Conservation (phyloP, 2,888 invertebrate species). For the Melinopterus prodromus region DNA sequence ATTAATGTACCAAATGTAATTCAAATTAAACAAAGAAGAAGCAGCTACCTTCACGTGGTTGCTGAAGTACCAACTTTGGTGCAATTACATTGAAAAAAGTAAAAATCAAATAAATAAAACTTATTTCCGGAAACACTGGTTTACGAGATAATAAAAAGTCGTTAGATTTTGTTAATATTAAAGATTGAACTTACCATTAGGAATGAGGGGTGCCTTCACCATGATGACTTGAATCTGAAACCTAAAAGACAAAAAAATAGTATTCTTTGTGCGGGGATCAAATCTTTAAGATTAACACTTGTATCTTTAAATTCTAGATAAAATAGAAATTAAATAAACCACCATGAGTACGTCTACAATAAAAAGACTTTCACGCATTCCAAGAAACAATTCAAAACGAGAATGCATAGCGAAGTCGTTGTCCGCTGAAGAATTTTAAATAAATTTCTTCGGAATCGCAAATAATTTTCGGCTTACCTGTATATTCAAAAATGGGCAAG, state of each 20-base stretch:
- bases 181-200: background rate
- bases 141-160: background rate
- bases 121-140: background rate
- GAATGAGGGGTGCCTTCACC: background rate
- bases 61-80: too few species aligned
- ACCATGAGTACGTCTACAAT: too few species aligned
- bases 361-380: background rate
- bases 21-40: too few species aligned
- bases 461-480: background rate
- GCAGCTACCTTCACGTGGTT: too few species aligned
- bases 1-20: too few species aligned
- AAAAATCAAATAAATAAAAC: background rate
- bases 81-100: too few species aligned
- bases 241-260: background rate
- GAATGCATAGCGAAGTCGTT: too few species aligned
- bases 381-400: background rate
- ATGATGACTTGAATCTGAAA: background rate
- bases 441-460: too few species aligned
- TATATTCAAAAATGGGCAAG: background rate
- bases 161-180: background rate
- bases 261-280: too few species aligned
- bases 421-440: too few species aligned
- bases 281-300: too few species aligned
- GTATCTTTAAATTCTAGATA: too few species aligned
- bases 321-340: background rate